Conservation (phyloP, 2,113 vertebrate species). For the Mystacornis crossleyi region DNA sequence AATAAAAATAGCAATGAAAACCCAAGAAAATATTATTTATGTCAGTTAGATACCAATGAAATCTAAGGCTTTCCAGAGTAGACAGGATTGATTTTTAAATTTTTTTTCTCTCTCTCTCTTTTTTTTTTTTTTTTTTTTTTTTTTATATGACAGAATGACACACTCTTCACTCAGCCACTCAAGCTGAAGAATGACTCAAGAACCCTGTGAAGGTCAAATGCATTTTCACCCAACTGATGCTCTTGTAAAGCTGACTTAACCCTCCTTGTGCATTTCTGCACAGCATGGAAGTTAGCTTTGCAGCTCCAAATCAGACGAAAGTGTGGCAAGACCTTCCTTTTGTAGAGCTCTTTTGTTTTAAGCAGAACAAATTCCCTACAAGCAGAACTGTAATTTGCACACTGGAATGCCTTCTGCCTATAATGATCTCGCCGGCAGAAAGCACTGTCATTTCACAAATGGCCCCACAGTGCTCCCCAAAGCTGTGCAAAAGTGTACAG, state of each 20-base stretch:
- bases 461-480: not conserved
- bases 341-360: slow-evolving; percentile 10
- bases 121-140: not conserved
- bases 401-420: not conserved
- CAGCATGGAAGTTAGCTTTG: not conserved
- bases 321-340: not conserved
- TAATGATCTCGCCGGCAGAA: not conserved
- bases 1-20: slow-evolving; percentile 72
- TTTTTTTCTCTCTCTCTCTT: not conserved
- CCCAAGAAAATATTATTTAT: slow-evolving; percentile 68
- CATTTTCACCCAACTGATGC: slow-evolving; percentile 58
- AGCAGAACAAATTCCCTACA: slow-evolving; percentile 18
- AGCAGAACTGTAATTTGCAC: slow-evolving; percentile 27
- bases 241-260: slow-evolving; percentile 62
- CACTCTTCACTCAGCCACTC: slow-evolving; percentile 74
- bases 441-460: slow-evolving; percentile 40
- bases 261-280: slow-evolving; percentile 31
- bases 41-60: slow-evolving; percentile 71
- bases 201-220: slow-evolving; percentile 72
- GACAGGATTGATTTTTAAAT: slow-evolving; percentile 73
- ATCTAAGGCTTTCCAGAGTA: slow-evolving; percentile 65
- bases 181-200: slow-evolving; percentile 74
- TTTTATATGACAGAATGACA: slow-evolving; percentile 76
- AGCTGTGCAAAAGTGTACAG: not conserved
- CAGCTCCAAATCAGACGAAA: slow-evolving; percentile 18